A percentile compares a stretch with the other conserved stretches of the same genome.
Evolutionary conservation across 2,113 vertebrate species (phyloP).

Genomic region (Perca flavescens): DNA sequence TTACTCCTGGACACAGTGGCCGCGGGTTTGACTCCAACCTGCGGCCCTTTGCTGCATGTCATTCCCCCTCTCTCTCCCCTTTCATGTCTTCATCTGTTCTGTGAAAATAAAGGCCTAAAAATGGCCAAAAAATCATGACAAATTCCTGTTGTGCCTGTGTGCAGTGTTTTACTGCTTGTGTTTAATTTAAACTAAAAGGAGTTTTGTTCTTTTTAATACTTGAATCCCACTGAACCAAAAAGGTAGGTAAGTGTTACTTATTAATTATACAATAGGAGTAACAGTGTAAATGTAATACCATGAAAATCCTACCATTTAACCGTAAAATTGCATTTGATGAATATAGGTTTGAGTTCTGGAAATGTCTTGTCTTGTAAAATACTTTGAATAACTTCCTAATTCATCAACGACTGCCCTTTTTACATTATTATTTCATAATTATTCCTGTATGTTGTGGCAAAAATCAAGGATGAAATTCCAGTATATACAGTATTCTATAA

Average conservation of each 20-base stretch:
- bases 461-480: constrained; percentile 13
- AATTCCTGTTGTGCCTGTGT: background rate
- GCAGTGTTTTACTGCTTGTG: background rate
- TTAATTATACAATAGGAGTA: background rate
- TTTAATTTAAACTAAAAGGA: background rate
- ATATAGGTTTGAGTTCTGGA: no score
- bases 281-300: background rate
- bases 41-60: no score
- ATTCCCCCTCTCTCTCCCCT: no score
- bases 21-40: no score
- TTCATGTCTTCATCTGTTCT: no score
- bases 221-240: background rate
- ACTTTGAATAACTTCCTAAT: background rate
- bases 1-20: no score
- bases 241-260: background rate
- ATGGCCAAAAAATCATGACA: no score
- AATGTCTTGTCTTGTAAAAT: background rate
- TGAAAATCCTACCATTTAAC: background rate
- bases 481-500: background rate
- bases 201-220: background rate
- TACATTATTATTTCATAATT: background rate
- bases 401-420: background rate
- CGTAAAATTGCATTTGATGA: background rate
- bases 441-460: background rate
- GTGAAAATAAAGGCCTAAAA: no score